phyloP scores from a whole-genome alignment of 2,888 invertebrate genomes.

The Macrosiphum euphorbiae region DNA sequence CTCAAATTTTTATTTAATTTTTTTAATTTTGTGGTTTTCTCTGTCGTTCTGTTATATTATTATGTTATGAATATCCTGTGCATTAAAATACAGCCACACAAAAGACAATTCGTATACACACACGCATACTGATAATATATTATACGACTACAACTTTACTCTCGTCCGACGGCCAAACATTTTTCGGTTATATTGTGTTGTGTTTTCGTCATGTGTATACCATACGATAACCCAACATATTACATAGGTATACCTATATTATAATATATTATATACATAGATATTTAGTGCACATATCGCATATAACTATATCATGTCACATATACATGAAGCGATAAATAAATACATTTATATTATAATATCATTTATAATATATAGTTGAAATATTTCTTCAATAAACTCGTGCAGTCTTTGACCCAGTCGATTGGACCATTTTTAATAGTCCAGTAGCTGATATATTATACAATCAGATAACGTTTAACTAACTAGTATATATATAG shows the following conservation, averaged over 20 bases:
- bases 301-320: not conserved
- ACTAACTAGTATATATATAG: not conserved
- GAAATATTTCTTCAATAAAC: not conserved
- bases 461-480: conserved; percentile 35
- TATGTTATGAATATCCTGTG: conserved; percentile 25
- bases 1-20: not conserved
- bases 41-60: not conserved
- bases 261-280: not conserved
- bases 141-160: not conserved
- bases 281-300: not conserved
- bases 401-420: not conserved
- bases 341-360: not conserved
- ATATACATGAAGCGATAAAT: not conserved
- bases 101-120: not conserved
- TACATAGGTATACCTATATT: not conserved
- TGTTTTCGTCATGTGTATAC: not conserved
- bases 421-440: not conserved
- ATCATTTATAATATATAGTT: not conserved
- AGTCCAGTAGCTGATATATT: conserved; percentile 15
- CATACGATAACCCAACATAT: conserved; percentile 16
- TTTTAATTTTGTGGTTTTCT: conserved; percentile 52
- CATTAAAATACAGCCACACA: conserved; percentile 35
- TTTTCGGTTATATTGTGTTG: conserved; percentile 14
- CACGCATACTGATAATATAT: not conserved
- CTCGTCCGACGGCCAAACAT: not conserved